These are phyloP conservation scores for Orussus abietinus DNA, from an alignment of 1,140 invertebrate genomes.

Conservation along the genomic window DNA sequence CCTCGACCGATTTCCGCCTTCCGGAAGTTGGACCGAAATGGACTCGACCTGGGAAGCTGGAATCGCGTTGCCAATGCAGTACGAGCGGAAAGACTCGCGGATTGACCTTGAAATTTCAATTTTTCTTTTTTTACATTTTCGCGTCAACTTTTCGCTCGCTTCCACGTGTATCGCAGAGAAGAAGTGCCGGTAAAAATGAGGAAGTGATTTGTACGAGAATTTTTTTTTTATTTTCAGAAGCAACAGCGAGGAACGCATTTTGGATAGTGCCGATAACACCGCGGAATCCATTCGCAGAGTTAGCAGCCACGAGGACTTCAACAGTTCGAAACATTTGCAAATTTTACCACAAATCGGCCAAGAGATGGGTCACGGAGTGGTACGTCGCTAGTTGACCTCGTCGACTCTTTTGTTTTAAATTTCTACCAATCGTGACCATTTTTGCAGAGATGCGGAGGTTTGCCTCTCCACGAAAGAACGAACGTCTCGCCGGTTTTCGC, in stretches of 20 bases:
- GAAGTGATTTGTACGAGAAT: neutral
- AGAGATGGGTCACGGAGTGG: conserved; percentile 49
- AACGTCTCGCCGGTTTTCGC: conserved; percentile 45
- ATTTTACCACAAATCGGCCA: conserved; percentile 41
- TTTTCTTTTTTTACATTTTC: too few species aligned
- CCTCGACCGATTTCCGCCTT: too few species aligned
- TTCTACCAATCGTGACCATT: conserved; percentile 15
- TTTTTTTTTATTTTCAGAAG: conserved; percentile 32
- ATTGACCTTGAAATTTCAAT: too few species aligned
- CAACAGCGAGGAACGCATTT: conserved; percentile 66
- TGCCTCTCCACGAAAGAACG: conserved; percentile 47
- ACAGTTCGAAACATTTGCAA: conserved; percentile 51
- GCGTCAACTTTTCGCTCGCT: too few species aligned
- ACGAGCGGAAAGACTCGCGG: too few species aligned
- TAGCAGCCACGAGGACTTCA: conserved; percentile 65
- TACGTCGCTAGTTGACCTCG: conserved; percentile 28
- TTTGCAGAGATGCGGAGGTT: conserved; percentile 39
- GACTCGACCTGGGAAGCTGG: too few species aligned
- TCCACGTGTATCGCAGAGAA: too few species aligned
- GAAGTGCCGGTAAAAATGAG: too few species aligned
- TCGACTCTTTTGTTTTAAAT: neutral
- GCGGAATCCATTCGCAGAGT: conserved; percentile 58
- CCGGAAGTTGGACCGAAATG: too few species aligned
- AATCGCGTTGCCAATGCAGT: too few species aligned
- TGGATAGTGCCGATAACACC: conserved; percentile 41